Evolutionary conservation across 2,797 vertebrate genomes (phyloP).

Genomic region (Fistularia commersonii): DNA sequence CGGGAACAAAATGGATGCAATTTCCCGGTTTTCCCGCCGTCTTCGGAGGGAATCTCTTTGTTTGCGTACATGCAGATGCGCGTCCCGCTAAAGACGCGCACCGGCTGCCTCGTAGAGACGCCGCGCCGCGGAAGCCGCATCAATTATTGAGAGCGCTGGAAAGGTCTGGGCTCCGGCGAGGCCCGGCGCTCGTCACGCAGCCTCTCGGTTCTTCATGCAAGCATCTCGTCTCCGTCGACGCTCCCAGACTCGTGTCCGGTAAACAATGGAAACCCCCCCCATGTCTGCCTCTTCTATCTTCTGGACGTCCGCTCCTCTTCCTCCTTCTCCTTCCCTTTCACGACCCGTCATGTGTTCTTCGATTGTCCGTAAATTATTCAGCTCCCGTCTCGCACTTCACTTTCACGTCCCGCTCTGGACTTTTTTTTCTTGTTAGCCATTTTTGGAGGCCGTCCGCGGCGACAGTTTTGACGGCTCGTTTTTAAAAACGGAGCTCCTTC

Average conservation of each 20-base stretch:
- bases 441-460: too few species aligned
- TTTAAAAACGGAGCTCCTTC: too few species aligned
- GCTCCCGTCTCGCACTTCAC: too few species aligned
- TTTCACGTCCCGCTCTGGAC: too few species aligned
- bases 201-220: slow-evolving; percentile 27
- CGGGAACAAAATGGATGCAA: too few species aligned
- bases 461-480: too few species aligned
- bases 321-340: slow-evolving; percentile 2
- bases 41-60: too few species aligned
- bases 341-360: slow-evolving; percentile 16
- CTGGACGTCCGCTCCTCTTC: neutral
- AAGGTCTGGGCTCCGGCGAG: slow-evolving; percentile 57
- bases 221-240: slow-evolving; percentile 22
- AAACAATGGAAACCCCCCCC: slow-evolving; percentile 59
- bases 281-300: slow-evolving; percentile 14
- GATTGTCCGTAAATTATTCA: too few species aligned
- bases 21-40: too few species aligned
- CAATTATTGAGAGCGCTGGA: slow-evolving; percentile 73
- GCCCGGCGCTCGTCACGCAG: slow-evolving; percentile 62
- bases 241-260: slow-evolving; percentile 6
- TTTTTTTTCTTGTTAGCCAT: too few species aligned
- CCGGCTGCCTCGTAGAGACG: slow-evolving; percentile 51
- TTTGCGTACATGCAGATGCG: neutral
- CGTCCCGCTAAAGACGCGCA: too few species aligned
- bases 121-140: slow-evolving; percentile 61